phyloP scores from a whole-genome alignment of 2,888 invertebrate species.

The Sarcophaga carnaria region DNA sequence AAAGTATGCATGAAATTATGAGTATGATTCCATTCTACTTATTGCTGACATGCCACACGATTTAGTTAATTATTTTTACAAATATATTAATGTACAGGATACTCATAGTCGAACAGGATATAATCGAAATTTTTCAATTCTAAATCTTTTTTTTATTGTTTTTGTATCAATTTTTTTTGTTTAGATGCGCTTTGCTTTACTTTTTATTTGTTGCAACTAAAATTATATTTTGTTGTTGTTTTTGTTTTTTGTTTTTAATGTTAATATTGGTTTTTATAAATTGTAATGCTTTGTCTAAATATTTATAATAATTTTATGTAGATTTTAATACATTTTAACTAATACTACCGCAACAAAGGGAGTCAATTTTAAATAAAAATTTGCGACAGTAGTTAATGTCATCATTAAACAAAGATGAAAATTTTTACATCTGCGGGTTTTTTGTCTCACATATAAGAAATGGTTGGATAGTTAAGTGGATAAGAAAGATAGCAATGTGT shows the following conservation, averaged over 20 bases:
- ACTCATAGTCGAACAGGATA: too few relatives aligned
- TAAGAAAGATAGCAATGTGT: too few relatives aligned
- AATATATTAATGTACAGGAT: too few relatives aligned
- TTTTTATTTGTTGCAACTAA: slow-evolving; percentile 7
- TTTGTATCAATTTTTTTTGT: slow-evolving; percentile 35
- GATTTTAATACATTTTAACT: slow-evolving; percentile 73
- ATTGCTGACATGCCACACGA: too few relatives aligned
- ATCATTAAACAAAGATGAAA: neutral
- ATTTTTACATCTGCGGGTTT: neutral
- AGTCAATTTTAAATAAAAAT: slow-evolving; percentile 33
- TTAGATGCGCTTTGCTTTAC: too few relatives aligned
- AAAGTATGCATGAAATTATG: too few relatives aligned
- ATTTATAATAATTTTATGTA: slow-evolving; percentile 80
- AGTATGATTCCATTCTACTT: too few relatives aligned
- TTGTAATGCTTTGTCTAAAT: slow-evolving; percentile 78
- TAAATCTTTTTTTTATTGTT: slow-evolving; percentile 31
- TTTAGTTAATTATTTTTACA: too few relatives aligned
- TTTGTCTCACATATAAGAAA: too few relatives aligned
- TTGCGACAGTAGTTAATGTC: slow-evolving; percentile 20
- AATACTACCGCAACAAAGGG: slow-evolving; percentile 46
- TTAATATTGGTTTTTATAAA: slow-evolving; percentile 65
- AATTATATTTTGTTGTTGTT: slow-evolving; percentile 22
- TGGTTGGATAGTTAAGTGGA: too few relatives aligned
- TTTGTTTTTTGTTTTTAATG: slow-evolving; percentile 43
- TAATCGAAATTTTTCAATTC: neutral